A percentile compares a stretch with the other conserved stretches of the same genome.
These are phyloP conservation scores for Phyllopteryx taeniolatus DNA, from an alignment of 2,113 vertebrate genomes.

Conservation along the genomic window DNA sequence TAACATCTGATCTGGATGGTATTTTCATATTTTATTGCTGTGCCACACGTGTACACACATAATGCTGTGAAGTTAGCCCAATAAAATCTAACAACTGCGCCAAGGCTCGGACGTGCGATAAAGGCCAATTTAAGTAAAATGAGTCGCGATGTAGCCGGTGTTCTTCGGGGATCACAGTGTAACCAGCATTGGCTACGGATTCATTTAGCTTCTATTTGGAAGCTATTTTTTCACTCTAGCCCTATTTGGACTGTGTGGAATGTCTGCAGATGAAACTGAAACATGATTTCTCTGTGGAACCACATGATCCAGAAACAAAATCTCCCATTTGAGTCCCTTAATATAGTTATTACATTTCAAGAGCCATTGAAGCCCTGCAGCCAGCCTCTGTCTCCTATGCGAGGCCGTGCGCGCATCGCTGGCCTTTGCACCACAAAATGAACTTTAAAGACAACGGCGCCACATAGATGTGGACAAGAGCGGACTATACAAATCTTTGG, in stretches of 20 bases:
- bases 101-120: neutral
- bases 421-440: conserved; percentile 56
- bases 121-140: conserved; percentile 1
- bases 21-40: conserved; percentile 23
- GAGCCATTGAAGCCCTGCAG: conserved; percentile 35
- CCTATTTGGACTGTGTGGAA: neutral
- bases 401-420: conserved; percentile 35
- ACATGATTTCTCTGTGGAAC: conserved; percentile 22
- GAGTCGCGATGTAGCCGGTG: neutral
- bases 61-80: conserved; percentile 9
- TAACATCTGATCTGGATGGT: conserved; percentile 31
- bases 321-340: conserved; percentile 35
- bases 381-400: conserved; percentile 38
- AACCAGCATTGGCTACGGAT: neutral
- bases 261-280: conserved; percentile 20
- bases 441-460: conserved; percentile 16
- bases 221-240: neutral
- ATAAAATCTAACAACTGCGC: conserved; percentile 1
- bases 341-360: conserved; percentile 40
- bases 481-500: neutral
- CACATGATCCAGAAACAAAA: conserved; percentile 21
- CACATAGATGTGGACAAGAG: neutral
- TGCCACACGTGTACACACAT: conserved; percentile 4
- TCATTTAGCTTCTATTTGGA: conserved; percentile 1
- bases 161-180: conserved; percentile 3